Conservation (phyloP, 1,140 invertebrate genomes). For the Ooceraea biroi region DNA sequence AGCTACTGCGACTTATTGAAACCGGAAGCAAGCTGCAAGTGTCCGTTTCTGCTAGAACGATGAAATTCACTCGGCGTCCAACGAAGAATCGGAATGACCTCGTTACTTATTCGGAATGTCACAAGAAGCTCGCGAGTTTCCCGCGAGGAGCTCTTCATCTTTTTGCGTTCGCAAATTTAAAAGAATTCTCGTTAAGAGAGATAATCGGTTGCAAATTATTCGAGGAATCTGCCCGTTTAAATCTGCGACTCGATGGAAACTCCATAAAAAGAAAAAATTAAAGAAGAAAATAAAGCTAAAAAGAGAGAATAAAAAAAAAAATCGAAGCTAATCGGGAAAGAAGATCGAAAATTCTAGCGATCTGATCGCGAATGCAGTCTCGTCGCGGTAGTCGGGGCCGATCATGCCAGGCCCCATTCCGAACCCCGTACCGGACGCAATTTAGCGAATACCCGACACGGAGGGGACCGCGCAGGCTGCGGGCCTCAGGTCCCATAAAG, state of each 20-base stretch:
- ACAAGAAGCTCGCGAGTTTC: not conserved
- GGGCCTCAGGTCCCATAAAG: slow-evolving; percentile 63
- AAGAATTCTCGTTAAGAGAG: not conserved
- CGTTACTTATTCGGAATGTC: slow-evolving; percentile 2
- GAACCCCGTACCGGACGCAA: slow-evolving; percentile 73
- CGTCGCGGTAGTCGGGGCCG: not conserved
- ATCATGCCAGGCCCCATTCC: slow-evolving; percentile 1
- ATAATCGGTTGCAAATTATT: too few relatives aligned
- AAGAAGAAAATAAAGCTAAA: too few relatives aligned
- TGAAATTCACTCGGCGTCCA: not conserved
- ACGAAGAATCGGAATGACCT: slow-evolving; percentile 32
- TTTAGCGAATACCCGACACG: slow-evolving; percentile 68
- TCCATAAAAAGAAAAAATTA: too few relatives aligned
- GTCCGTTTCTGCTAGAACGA: slow-evolving; percentile 9
- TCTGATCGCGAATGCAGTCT: slow-evolving; percentile 32
- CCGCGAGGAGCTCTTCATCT: not conserved
- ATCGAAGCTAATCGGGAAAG: slow-evolving; percentile 24
- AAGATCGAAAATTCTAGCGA: slow-evolving; percentile 3
- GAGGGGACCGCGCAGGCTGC: slow-evolving; percentile 38
- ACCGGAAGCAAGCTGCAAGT: not conserved
- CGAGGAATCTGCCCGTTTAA: too few relatives aligned
- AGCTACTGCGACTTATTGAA: slow-evolving; percentile 10
- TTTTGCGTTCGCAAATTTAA: not conserved
- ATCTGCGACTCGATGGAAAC: too few relatives aligned
- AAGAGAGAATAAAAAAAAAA: too few relatives aligned